Conservation (phyloP, 2,888 invertebrate genomes). For the Metalampra italica region DNA sequence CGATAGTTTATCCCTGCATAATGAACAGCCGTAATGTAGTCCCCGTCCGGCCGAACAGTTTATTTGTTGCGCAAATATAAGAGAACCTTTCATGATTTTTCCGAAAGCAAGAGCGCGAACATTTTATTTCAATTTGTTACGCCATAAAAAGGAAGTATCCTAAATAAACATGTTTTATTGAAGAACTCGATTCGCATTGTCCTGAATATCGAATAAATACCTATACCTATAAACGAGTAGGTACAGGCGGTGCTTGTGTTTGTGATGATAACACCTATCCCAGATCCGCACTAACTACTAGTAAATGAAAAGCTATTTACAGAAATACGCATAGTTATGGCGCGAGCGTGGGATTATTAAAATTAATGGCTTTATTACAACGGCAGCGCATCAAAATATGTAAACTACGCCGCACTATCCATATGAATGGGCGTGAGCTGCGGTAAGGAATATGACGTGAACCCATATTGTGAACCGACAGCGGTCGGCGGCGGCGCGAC, state of each 20-base stretch:
- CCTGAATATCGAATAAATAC: not conserved
- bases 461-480: constrained; percentile 58
- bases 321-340: constrained; percentile 30
- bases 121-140: constrained; percentile 9
- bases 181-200: not conserved
- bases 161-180: constrained; percentile 10
- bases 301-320: constrained; percentile 31
- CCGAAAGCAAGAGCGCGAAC: not conserved
- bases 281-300: constrained; percentile 20
- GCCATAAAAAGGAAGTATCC: constrained; percentile 1
- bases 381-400: constrained; percentile 53
- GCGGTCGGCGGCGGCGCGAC: constrained; percentile 53
- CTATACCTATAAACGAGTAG: not conserved
- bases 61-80: constrained; percentile 4
- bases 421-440: constrained; percentile 55
- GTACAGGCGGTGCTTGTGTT: not conserved
- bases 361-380: constrained; percentile 62
- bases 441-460: constrained; percentile 55
- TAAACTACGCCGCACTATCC: constrained; percentile 60
- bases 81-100: constrained; percentile 1
- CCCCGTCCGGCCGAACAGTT: constrained; percentile 3
- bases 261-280: constrained; percentile 1
- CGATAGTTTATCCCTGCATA: constrained; percentile 20
- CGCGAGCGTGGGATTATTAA: constrained; percentile 48
- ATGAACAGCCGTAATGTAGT: constrained; percentile 18